Percentiles rank a stretch among this genome's conserved stretches.
These are phyloP conservation scores for Amniataba percoides DNA, from an alignment of 2,797 vertebrate genomes.

Conservation along the genomic window DNA sequence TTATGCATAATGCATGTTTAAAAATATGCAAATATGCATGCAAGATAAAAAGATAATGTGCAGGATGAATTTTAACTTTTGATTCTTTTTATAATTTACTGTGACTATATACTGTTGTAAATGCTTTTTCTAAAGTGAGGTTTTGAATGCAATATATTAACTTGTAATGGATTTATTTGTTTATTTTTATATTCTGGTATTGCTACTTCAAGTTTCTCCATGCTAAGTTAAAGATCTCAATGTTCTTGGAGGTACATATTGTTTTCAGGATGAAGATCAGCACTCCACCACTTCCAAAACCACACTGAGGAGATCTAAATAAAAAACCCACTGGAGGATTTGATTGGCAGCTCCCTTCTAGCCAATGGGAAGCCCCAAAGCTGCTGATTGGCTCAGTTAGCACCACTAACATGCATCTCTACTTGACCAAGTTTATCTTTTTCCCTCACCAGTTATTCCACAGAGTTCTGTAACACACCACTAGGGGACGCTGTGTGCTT, in stretches of 20 bases:
- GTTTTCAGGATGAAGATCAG: slow-evolving; percentile 38
- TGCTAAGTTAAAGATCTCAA: neutral
- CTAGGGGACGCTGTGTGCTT: slow-evolving; percentile 59
- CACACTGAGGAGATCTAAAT: slow-evolving; percentile 40
- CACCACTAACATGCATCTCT: slow-evolving; percentile 15
- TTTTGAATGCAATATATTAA: neutral
- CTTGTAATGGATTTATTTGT: neutral
- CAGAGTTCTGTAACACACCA: slow-evolving; percentile 28
- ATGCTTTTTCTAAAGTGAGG: neutral
- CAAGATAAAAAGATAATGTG: neutral
- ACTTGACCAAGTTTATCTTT: slow-evolving; percentile 11
- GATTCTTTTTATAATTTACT: neutral
- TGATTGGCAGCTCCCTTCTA: slow-evolving; percentile 72
- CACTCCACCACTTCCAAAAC: slow-evolving; percentile 31
- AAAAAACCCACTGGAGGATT: slow-evolving; percentile 28
- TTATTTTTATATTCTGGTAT: neutral
- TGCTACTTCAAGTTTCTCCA: neutral
- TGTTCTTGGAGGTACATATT: too few relatives aligned
- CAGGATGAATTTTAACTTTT: neutral
- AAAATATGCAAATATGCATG: neutral
- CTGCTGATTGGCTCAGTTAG: slow-evolving; percentile 59
- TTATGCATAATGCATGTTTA: neutral
- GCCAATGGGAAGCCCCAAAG: slow-evolving; percentile 65
- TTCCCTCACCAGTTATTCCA: neutral
- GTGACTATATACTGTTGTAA: neutral